A percentile compares a stretch with the other conserved stretches of the same genome.
phyloP scores from a whole-genome alignment of 2,113 vertebrate genomes.

The Canis aureus region DNA sequence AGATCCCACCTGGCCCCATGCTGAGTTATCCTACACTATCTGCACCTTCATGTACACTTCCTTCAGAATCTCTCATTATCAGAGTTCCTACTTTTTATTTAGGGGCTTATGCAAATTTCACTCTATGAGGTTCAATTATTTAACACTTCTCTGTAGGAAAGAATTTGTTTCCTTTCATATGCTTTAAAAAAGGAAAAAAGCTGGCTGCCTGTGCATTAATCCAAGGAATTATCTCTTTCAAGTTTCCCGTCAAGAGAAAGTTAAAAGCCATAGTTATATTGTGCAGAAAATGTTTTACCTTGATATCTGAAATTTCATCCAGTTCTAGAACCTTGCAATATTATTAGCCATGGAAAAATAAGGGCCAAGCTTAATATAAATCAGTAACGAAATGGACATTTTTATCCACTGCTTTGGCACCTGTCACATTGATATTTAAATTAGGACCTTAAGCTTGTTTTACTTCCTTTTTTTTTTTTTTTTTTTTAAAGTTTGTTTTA shows the following conservation, averaged over 20 bases:
- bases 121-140: background rate
- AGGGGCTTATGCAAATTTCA: background rate
- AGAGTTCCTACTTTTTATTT: background rate
- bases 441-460: background rate
- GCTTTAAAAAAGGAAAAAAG: background rate
- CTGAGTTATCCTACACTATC: background rate
- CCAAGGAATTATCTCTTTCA: background rate
- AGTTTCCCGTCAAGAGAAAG: background rate
- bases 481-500: background rate
- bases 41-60: background rate
- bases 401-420: background rate
- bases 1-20: background rate
- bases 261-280: background rate
- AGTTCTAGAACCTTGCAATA: background rate
- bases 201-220: background rate
- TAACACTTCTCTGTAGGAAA: background rate
- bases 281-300: background rate
- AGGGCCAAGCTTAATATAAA: background rate
- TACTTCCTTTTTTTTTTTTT: background rate
- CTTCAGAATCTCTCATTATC: background rate
- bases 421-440: background rate
- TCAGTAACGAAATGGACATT: background rate
- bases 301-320: background rate
- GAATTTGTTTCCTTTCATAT: background rate
- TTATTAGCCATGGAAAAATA: background rate